Base-by-base conservation (phyloP, 2,797 vertebrate species). In the Amphiprion clarkii region DNA sequence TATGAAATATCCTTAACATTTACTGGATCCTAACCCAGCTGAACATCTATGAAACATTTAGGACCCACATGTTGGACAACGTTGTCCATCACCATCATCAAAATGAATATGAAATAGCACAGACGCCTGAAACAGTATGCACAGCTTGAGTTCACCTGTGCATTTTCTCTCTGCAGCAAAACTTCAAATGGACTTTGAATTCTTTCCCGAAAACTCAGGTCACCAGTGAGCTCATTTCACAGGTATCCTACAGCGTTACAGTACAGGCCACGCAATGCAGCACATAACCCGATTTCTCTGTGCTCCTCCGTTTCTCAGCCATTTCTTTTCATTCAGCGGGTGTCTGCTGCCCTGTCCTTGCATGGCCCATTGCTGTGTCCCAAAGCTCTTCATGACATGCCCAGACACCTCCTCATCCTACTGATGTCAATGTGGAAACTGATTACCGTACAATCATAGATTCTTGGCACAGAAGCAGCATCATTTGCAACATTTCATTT, bases 101-200 rank as follows among this genome's bases (percentile, higher is more conserved):
- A 31, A 27, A 27, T 27, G 27, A 27, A 4, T 27, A 27, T 27
- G 27, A 27, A 27, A 27, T 27, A 27, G 27, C 27, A 27, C 27
- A 27, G 27, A 31, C 31, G 0, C 31, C 31, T 31, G 31, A 58
- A 62, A 71, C 21, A 25, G 46, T 17, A 74, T 36, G 17, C 7
- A 25, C 31, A 57, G 40, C 14, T 70, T 9, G 36, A 81, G 57
- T 69, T 72, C 52, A 63, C 57, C 59, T 40, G 44, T 48, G 39
- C 31, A 6, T 58, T 78, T 68, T 65, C 57, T 68, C 21, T 70
- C 33, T 63, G 70, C 78, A 57, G 31, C 52, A 57, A 58, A 86
- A 88, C 76, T 87, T 90, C 69, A 78, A 78, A 84, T 60, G 57
- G 54, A 79, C 76, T 85, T 64, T 51, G 58, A 78, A 76, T 81